Evolutionary conservation across 1,140 invertebrate genomes (phyloP), one percentile per base, ranked within the genome.

Genomic region (Zaprionus africanus): DNA sequence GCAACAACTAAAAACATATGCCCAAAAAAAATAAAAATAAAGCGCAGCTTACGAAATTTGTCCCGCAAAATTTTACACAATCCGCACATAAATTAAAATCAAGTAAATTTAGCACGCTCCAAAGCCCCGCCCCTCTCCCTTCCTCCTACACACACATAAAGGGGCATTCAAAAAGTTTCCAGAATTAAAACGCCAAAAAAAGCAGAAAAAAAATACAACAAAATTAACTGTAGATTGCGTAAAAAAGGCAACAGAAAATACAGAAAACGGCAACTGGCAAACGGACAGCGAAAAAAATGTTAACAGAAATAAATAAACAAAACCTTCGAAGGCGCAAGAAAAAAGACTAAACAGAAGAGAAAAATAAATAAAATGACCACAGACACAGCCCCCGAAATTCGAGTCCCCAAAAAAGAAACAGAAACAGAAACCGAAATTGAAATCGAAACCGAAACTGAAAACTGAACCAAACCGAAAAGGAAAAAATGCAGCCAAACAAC

Each of bases 181-280:
- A 85, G 82, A 85, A 85, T 79, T 76, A 81, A 85, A 72, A 66
- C 41, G 56, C 71, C 61, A 60, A 78, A 68, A 62, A 68, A 65
- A 71, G 24, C 17, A 15, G 28, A 41, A 5, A 5, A 46, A 7
- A 75, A 80, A 78, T 34, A 11, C 31, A 34, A 34, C 59, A 83
- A 85, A 82, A 79, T 76, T 79, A 79, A 85, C 82, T 85, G 78
- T 73, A 62, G 78, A 85, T 85, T 85, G 78, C 82, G 78, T 85
- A 85, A 85, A 85, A 58, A 58, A 9, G 24, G 31, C 22, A 65
- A 56, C 46, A 73, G 56, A 22, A 68, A 53, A 19, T 64, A 36
- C 24, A 57, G 22, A 38, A 56, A 65, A 65, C 51, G 62, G 54
- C 51, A 71, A 77, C 57, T 43, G 62, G 53, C 36, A 53, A 54